Evolutionary conservation across 23 tunicate species (phyloP).

Genomic region (Aplidium turbinatum): DNA sequence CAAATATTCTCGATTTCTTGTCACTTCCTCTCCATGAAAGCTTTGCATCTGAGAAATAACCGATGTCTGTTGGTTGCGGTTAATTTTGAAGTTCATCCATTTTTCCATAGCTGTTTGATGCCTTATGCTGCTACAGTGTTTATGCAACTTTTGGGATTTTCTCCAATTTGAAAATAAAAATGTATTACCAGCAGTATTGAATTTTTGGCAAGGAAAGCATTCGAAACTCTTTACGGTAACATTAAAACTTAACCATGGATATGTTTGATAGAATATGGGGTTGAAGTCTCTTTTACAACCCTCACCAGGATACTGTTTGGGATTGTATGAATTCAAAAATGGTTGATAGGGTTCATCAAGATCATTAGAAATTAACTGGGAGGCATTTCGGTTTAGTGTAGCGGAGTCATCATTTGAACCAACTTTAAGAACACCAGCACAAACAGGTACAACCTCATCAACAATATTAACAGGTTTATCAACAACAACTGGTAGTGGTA

Average conservation of each 20-base stretch:
- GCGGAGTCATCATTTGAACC: no score
- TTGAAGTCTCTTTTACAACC: constrained; percentile 25
- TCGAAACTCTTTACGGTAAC: background rate
- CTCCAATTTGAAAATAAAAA: constrained; percentile 12
- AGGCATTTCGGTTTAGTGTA: no score
- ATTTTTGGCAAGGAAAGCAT: constrained; percentile 28
- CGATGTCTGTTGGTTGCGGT: background rate
- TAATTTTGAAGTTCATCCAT: constrained; percentile 16
- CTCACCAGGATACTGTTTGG: constrained; percentile 1
- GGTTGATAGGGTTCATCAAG: constrained; percentile 30
- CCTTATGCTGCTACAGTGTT: constrained; percentile 1
- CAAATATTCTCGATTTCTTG: constrained; percentile 22
- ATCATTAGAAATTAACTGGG: no score
- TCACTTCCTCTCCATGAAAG: background rate
- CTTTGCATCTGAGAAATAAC: constrained; percentile 2
- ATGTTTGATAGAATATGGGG: constrained; percentile 7
- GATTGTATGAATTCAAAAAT: constrained; percentile 4
- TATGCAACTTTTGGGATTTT: constrained; percentile 6
- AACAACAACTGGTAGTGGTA: no score
- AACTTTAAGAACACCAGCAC: no score
- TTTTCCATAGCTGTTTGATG: constrained; percentile 11
- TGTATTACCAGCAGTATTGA: background rate
- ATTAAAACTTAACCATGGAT: constrained; percentile 22
- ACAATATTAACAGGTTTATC: no score
- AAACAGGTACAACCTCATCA: no score